Evolutionary conservation across 2,797 vertebrate species (phyloP).

Genomic region (Hemitrygon akajei): DNA sequence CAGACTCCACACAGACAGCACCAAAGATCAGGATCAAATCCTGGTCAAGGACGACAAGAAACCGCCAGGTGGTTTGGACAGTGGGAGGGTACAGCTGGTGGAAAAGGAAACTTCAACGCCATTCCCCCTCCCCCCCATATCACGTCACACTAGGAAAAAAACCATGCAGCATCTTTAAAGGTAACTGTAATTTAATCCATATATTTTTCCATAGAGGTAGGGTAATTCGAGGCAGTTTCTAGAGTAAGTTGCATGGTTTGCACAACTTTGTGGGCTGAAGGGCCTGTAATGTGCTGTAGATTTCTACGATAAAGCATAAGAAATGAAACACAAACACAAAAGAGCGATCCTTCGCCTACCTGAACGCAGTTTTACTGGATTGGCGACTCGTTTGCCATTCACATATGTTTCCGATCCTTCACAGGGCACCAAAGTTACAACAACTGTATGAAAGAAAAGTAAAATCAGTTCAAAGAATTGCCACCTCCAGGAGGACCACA

Average conservation of each 20-base stretch:
- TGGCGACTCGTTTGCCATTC: constrained; percentile 87
- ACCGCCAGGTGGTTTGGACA: neutral
- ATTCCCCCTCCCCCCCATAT: neutral
- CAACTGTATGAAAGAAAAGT: constrained; percentile 59
- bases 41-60: neutral
- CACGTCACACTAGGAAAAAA: neutral
- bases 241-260: no score
- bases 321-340: neutral
- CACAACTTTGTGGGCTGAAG: no score
- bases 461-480: neutral
- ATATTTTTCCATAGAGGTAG: no score
- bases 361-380: constrained; percentile 86
- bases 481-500: no score
- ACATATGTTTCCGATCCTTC: constrained; percentile 94
- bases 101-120: neutral
- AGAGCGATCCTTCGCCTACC: constrained; percentile 54
- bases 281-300: no score
- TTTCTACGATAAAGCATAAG: neutral
- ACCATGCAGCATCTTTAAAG: neutral
- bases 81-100: neutral
- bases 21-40: no score
- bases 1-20: no score
- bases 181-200: neutral
- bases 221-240: no score
- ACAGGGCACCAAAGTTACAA: constrained; percentile 88